Percentiles rank a stretch among this genome's conserved stretches.
Conservation (phyloP, 2,888 invertebrate species). For the Ecliptopera silaceata region DNA sequence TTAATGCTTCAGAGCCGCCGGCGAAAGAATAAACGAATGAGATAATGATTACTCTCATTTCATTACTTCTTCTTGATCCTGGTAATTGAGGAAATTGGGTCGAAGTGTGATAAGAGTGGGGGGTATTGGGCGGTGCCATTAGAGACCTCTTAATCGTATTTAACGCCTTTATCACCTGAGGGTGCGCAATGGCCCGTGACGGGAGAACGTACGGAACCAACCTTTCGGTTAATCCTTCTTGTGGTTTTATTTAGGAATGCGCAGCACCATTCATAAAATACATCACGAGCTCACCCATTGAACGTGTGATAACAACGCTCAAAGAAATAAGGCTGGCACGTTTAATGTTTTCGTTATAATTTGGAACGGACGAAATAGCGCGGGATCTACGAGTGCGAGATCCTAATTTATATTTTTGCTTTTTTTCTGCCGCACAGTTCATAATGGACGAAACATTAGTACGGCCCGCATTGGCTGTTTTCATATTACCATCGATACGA, state of each 20-base stretch:
- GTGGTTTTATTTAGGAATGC: conserved; percentile 41
- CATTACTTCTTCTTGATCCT: conserved; percentile 80
- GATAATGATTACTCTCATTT: conserved; percentile 81
- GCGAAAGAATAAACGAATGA: conserved; percentile 74
- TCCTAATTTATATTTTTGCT: conserved; percentile 71
- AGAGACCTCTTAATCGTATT: conserved; percentile 76
- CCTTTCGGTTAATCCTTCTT: conserved; percentile 43
- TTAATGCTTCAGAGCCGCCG: conserved; percentile 72
- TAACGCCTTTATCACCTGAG: conserved; percentile 77
- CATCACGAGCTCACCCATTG: conserved; percentile 45
- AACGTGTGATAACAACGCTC: conserved; percentile 41
- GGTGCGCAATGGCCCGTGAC: conserved; percentile 70
- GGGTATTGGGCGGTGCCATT: conserved; percentile 69
- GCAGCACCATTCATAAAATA: conserved; percentile 39
- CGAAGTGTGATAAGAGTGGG: conserved; percentile 71
- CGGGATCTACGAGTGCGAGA: conserved; percentile 43
- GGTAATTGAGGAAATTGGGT: conserved; percentile 80
- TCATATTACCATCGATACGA: too few relatives aligned
- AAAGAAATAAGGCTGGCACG: conserved; percentile 30
- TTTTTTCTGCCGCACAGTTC: conserved; percentile 55
- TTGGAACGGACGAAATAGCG: conserved; percentile 41
- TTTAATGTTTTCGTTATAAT: conserved; percentile 41
- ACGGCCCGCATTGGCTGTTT: conserved; percentile 58
- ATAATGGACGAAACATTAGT: conserved; percentile 79
- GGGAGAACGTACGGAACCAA: conserved; percentile 51